Conservation (phyloP, 2,888 invertebrate species). For the Pachymerium ferrugineum region DNA sequence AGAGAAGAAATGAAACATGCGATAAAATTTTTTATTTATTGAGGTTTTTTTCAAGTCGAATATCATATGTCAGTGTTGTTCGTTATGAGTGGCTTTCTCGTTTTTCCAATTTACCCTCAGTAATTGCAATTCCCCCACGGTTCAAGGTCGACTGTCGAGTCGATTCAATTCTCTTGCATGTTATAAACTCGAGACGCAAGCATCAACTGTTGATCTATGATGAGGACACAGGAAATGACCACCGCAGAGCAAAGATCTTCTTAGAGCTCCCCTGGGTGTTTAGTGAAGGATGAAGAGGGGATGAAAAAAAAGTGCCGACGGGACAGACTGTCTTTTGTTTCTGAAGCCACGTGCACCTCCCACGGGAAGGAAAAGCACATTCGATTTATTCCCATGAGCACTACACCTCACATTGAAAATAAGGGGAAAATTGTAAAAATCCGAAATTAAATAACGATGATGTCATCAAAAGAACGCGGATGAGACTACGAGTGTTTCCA, state of each 20-base stretch:
- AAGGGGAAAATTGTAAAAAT: neutral
- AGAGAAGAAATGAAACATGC: neutral
- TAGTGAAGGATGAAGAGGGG: slow-evolving; percentile 10
- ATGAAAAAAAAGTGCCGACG: slow-evolving; percentile 9
- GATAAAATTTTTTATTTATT: slow-evolving; percentile 5
- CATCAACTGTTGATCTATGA: slow-evolving; percentile 27
- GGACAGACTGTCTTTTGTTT: slow-evolving; percentile 19
- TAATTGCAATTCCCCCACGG: slow-evolving; percentile 23
- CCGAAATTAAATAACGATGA: neutral
- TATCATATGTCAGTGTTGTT: neutral
- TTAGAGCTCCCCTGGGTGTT: slow-evolving; percentile 25
- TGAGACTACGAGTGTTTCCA: slow-evolving; percentile 6
- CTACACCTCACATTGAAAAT: too few species aligned
- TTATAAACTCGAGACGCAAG: slow-evolving; percentile 23
- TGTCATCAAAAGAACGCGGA: neutral
- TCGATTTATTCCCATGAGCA: too few species aligned
- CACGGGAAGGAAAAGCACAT: slow-evolving; percentile 10
- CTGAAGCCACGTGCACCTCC: slow-evolving; percentile 22
- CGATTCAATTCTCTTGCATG: slow-evolving; percentile 27
- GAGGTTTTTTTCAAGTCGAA: neutral
- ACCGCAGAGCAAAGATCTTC: slow-evolving; percentile 23
- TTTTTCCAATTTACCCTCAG: slow-evolving; percentile 17
- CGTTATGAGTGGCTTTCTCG: slow-evolving; percentile 14
- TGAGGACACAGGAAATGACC: slow-evolving; percentile 27
- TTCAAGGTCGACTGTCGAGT: slow-evolving; percentile 22